Conservation (phyloP, 2,888 invertebrate species). For the Xylota sylvarum region DNA sequence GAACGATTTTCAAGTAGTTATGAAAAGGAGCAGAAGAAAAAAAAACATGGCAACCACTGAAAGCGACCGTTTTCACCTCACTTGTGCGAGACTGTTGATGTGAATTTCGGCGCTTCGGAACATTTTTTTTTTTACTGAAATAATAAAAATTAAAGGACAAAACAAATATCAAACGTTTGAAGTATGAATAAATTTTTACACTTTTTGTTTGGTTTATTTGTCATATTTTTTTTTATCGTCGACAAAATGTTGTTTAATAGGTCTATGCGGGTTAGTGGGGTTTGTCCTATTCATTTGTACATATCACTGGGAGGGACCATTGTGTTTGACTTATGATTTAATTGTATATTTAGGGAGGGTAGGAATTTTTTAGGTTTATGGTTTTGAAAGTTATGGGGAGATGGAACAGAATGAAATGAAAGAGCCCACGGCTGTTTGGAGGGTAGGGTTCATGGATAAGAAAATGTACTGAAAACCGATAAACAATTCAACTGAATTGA, state of each 20-base stretch:
- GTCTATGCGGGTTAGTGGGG: not conserved
- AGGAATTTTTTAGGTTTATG: not conserved
- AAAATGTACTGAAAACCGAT: not conserved
- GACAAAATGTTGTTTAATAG: not conserved
- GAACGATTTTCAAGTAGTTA: constrained; percentile 10
- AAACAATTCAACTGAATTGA: not conserved
- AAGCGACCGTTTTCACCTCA: constrained; percentile 22
- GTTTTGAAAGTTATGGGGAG: not conserved
- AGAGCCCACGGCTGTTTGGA: too few species aligned
- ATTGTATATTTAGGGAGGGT: not conserved
- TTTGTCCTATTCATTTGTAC: not conserved
- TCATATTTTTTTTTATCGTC: not conserved
- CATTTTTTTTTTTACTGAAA: not conserved
- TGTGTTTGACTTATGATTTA: constrained; percentile 1
- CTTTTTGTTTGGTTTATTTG: not conserved
- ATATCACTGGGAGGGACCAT: not conserved
- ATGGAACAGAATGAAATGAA: not conserved
- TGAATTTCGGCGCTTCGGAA: not conserved
- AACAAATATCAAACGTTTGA: not conserved
- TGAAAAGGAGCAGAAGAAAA: not conserved
- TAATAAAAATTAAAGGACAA: constrained; percentile 31
- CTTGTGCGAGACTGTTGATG: constrained; percentile 16
- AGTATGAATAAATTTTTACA: constrained; percentile 19
- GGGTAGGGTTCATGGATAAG: not conserved
- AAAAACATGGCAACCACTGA: constrained; percentile 8